Conservation (phyloP, 2,797 vertebrate genomes). For the Passerculus sandwichensis region DNA sequence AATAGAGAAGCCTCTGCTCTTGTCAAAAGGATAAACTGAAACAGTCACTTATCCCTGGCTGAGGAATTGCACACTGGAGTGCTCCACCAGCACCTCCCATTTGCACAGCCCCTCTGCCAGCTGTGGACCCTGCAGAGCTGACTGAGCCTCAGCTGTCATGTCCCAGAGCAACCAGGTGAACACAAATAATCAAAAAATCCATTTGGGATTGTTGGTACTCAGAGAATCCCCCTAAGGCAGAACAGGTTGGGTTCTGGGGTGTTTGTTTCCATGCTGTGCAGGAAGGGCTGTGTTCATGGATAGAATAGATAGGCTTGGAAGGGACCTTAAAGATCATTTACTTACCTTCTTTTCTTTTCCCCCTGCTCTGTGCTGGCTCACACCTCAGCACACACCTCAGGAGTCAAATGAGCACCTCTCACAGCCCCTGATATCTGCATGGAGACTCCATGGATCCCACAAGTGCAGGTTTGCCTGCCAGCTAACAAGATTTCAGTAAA, state of each 20-base stretch:
- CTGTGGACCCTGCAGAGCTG: not conserved
- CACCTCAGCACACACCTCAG: not conserved
- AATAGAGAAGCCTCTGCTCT: slow-evolving; percentile 43
- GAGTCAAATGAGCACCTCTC: not conserved
- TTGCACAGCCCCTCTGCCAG: not conserved
- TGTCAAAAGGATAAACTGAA: slow-evolving; percentile 57
- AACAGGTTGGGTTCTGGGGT: not conserved
- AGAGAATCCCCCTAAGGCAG: not conserved
- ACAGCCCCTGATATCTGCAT: not conserved
- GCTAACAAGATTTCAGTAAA: slow-evolving; percentile 1
- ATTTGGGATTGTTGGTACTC: not conserved
- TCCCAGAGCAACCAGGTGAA: not conserved
- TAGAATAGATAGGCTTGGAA: not conserved
- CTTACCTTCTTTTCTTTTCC: not conserved
- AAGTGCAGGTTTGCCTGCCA: not conserved
- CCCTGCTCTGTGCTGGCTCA: not conserved
- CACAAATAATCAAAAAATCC: not conserved
- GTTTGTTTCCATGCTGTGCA: not conserved
- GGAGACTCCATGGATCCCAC: not conserved
- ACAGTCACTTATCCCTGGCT: slow-evolving; percentile 27
- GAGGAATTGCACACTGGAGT: not conserved
- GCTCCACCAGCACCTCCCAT: not conserved
- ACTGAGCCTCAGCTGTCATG: not conserved
- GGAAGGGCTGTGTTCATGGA: not conserved
- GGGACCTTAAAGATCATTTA: not conserved